A percentile compares a stretch with the other conserved stretches of the same genome.
Evolutionary conservation across 2,888 invertebrate species (phyloP).

Genomic region (Hemaris fuciformis): DNA sequence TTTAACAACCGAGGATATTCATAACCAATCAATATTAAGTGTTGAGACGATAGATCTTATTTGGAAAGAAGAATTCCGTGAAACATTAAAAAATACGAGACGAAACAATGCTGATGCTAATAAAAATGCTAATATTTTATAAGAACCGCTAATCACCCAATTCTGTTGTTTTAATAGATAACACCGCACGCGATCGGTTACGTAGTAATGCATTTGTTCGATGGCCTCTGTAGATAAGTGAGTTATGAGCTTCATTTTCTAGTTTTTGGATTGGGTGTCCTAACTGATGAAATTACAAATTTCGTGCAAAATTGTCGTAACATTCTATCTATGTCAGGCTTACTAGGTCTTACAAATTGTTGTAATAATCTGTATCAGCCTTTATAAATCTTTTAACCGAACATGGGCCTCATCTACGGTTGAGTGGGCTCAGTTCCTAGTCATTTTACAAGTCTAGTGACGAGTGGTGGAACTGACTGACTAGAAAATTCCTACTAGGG

Average conservation of each 20-base stretch:
- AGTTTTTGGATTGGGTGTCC: background rate
- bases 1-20: no score
- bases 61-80: background rate
- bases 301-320: no score
- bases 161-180: background rate
- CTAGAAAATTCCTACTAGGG: no score
- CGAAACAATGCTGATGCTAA: conserved; percentile 1
- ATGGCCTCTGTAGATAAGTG: background rate
- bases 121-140: conserved; percentile 7
- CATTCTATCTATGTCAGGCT: no score
- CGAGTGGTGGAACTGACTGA: no score
- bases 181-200: background rate
- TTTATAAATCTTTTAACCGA: no score
- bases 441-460: no score
- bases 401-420: no score
- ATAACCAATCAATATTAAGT: background rate
- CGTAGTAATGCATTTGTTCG: conserved; percentile 2
- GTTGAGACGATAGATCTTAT: background rate
- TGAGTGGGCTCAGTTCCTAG: no score
- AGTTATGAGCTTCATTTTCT: background rate
- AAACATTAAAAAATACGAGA: background rate
- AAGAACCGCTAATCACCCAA: background rate
- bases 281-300: background rate
- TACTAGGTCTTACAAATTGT: no score
- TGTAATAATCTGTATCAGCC: no score